Evolutionary conservation across 1,140 invertebrate species (phyloP).

Genomic region (Calephelis virginiensis): DNA sequence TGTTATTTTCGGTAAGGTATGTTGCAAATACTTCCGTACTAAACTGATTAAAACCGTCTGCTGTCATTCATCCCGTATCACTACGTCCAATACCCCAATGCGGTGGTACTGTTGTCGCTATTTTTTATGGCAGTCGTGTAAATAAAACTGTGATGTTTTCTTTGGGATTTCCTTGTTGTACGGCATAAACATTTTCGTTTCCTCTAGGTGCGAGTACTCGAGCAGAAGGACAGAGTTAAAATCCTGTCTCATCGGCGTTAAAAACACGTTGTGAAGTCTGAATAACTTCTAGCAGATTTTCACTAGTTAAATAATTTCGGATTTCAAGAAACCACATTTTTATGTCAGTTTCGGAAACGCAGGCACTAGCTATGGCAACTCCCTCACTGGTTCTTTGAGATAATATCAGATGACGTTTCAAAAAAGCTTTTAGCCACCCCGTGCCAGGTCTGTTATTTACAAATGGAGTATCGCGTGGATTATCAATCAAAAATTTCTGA

Average conservation of each 20-base stretch:
- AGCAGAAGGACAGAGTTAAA: background rate
- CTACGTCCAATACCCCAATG: background rate
- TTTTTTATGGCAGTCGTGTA: background rate
- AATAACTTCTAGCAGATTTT: background rate
- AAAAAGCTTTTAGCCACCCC: background rate
- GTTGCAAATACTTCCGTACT: no score
- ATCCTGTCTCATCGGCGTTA: background rate
- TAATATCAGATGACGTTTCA: background rate
- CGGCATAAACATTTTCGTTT: background rate
- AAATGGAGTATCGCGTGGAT: no score
- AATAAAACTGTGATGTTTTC: conserved; percentile 9
- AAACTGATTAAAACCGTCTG: no score
- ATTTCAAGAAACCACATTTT: background rate
- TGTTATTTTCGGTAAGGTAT: no score
- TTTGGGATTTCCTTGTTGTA: background rate
- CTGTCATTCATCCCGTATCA: background rate
- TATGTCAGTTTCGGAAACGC: background rate
- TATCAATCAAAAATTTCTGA: no score
- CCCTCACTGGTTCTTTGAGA: background rate
- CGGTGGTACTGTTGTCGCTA: background rate
- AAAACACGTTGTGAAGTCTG: no score
- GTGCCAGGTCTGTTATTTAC: no score
- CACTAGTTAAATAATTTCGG: background rate
- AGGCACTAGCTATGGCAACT: conserved; percentile 13
- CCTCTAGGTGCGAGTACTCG: background rate